Evolutionary conservation across 1,140 invertebrate species (phyloP), one percentile per base, ranked within the genome.

Genomic region (Eumaeus atala): DNA sequence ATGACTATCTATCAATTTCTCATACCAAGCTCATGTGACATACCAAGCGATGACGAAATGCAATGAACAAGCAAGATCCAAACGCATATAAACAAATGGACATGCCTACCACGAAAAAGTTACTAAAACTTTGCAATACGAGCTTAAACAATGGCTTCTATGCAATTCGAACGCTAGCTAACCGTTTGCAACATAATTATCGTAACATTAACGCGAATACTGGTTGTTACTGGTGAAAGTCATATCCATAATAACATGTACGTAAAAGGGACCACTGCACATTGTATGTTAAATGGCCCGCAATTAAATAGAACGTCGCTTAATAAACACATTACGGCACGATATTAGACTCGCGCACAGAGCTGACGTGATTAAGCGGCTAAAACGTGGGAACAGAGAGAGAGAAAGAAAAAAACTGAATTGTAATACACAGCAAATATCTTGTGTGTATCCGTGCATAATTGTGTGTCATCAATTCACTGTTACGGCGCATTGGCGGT

Each of bases 241-340:
- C 63, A 54, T 62, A 68, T 79, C 66, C 67, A 74, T 51, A 61
- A 64, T 59, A 50, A 56, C 61, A 66, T 70, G 63, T 74, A 75
- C 59, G 77, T 73, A 62, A 81, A 77, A 64, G 51, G 51, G 63
- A 72, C 69, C 68, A 73, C 66, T 72, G 72, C 72, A 78, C 71
- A 80, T 77, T 78, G 76, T 84, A 77, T 77, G 72, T 72, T 81
- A 81, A 83, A 86, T 83, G 77, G 69, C 67, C 36, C 53, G 66
- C 77, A 80, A 81, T 83, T 84, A 84, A 83, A 76, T 68, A 67
- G 73, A 81, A 77, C 77, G 77, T 59, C 71, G 74, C 74, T 83
- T 83, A 86, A 83, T 84, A 84, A 81, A 84, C 77, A 82, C 80
- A 86, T 84, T 83, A 83, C 70, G 75, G 66, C 69, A 71, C 77